These are phyloP conservation scores for Cataglyphis cursor DNA, from an alignment of 2,888 invertebrate genomes.

Conservation along the genomic window DNA sequence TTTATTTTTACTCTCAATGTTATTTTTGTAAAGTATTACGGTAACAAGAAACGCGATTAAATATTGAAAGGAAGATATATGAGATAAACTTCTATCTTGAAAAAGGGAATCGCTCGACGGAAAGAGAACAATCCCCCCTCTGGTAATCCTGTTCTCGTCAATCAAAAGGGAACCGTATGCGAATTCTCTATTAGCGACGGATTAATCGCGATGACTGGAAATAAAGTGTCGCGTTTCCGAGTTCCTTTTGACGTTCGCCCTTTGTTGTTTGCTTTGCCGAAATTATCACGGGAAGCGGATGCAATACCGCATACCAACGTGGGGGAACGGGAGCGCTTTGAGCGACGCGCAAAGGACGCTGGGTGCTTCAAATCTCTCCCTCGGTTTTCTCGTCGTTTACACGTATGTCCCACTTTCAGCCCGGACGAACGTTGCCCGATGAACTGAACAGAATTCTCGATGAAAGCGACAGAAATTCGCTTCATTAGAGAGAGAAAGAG, in stretches of 20 bases:
- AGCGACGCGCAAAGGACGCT: constrained; percentile 30
- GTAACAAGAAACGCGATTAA: neutral
- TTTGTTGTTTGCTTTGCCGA: constrained; percentile 42
- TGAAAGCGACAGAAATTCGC: constrained; percentile 37
- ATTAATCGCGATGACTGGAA: constrained; percentile 41
- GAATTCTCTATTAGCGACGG: constrained; percentile 31
- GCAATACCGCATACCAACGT: constrained; percentile 36
- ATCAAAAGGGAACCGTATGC: neutral
- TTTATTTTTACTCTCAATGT: neutral
- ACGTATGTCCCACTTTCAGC: constrained; percentile 44
- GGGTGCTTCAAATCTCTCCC: constrained; percentile 11
- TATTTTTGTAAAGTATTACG: neutral
- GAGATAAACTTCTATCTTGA: neutral
- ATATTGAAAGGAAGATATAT: neutral
- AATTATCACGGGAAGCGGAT: constrained; percentile 20
- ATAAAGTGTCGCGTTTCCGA: constrained; percentile 17
- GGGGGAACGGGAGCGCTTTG: constrained; percentile 13
- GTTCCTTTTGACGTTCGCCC: constrained; percentile 28
- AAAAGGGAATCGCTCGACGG: neutral
- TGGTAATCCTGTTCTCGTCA: constrained; percentile 7
- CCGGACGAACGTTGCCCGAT: constrained; percentile 1
- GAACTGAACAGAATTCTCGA: constrained; percentile 53
- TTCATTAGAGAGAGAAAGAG: constrained; percentile 7
- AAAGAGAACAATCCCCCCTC: neutral
- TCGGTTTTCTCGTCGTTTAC: constrained; percentile 39